These are phyloP conservation scores for Bemisia tabaci DNA, from an alignment of 1,140 invertebrate genomes.

Conservation along the genomic window DNA sequence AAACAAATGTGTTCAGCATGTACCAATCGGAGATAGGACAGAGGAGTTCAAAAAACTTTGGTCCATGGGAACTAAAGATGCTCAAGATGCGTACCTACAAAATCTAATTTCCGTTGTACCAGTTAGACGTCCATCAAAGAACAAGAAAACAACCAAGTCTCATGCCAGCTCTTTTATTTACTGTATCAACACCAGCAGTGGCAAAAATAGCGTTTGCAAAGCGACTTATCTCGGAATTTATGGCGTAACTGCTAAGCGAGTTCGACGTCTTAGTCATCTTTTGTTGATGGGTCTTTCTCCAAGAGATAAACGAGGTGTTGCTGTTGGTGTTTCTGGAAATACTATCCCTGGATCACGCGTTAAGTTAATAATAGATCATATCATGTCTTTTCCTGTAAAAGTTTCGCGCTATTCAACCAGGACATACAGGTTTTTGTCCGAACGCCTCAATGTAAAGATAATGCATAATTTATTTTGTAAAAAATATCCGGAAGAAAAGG, in stretches of 20 bases:
- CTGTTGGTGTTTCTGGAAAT: constrained; percentile 12
- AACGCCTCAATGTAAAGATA: constrained; percentile 15
- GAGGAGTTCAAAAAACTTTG: too few species aligned
- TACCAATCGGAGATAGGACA: too few species aligned
- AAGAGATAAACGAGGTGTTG: constrained; percentile 13
- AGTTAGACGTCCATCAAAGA: too few species aligned
- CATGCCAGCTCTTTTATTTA: too few species aligned
- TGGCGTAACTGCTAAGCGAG: constrained; percentile 6
- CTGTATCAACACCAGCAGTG: too few species aligned
- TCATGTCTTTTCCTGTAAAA: constrained; percentile 14
- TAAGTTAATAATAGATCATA: constrained; percentile 9
- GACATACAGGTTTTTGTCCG: constrained; percentile 9
- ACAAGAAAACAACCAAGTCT: too few species aligned
- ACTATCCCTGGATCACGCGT: neutral
- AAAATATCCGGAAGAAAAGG: constrained; percentile 14
- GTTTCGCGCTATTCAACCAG: constrained; percentile 10
- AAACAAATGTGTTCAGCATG: too few species aligned
- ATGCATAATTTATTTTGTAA: constrained; percentile 15
- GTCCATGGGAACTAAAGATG: too few species aligned
- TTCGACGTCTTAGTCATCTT: constrained; percentile 9
- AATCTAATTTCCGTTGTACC: too few species aligned
- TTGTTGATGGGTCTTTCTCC: constrained; percentile 11
- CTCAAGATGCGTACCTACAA: too few species aligned
- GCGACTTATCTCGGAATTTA: constrained; percentile 6
- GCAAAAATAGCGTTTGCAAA: constrained; percentile 6